Percentiles rank a stretch among this genome's conserved stretches.
These are phyloP conservation scores for Anorthoa munda DNA, from an alignment of 2,888 invertebrate genomes.

Conservation along the genomic window DNA sequence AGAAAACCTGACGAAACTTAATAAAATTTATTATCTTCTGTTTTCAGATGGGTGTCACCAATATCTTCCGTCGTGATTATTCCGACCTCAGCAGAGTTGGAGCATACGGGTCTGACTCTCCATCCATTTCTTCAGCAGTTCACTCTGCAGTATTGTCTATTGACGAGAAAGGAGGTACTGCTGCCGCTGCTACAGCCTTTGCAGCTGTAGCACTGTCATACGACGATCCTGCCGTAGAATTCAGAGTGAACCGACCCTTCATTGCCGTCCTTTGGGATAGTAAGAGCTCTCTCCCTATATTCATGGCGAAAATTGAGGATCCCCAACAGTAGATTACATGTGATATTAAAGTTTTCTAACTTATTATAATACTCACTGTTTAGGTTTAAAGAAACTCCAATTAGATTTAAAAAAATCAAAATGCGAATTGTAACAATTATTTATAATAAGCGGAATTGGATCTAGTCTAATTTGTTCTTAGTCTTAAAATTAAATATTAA, in stretches of 20 bases:
- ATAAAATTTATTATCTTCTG: conserved; percentile 27
- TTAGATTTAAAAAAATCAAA: conserved; percentile 31
- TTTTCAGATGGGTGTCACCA: conserved; percentile 86
- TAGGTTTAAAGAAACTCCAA: conserved; percentile 9
- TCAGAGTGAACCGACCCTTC: conserved; percentile 88
- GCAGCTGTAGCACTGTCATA: conserved; percentile 87
- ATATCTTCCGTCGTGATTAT: conserved; percentile 79
- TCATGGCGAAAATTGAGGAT: conserved; percentile 88
- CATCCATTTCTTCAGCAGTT: conserved; percentile 84
- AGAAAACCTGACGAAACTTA: background rate
- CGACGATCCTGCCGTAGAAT: conserved; percentile 77
- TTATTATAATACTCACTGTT: conserved; percentile 59
- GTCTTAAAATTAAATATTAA: conserved; percentile 51
- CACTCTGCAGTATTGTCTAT: conserved; percentile 89
- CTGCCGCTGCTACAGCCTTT: conserved; percentile 86
- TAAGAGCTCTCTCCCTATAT: conserved; percentile 84
- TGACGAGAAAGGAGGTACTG: conserved; percentile 89
- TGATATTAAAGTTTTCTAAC: conserved; percentile 19
- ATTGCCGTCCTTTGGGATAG: conserved; percentile 88
- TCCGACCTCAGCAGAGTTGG: conserved; percentile 82
- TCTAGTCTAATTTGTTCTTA: conserved; percentile 64
- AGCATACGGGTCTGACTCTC: conserved; percentile 70
- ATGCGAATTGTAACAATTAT: conserved; percentile 26
- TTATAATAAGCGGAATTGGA: conserved; percentile 53
- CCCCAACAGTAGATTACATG: conserved; percentile 73